A percentile compares a stretch with the other conserved stretches of the same genome.
phyloP scores from a whole-genome alignment of 2,113 vertebrate genomes.

The Falco punctatus region DNA sequence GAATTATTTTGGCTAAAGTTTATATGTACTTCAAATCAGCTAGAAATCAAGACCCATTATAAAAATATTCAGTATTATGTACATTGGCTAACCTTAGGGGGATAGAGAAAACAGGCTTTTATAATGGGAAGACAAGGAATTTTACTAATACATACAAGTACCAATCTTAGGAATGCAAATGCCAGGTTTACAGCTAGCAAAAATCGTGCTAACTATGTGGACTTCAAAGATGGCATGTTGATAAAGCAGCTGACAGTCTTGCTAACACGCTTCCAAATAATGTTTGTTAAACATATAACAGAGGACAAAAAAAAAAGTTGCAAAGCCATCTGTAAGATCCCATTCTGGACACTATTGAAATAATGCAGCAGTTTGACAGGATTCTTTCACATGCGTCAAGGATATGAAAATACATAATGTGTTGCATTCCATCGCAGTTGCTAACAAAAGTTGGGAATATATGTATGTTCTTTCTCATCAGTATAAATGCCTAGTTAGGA shows the following conservation, averaged over 20 bases:
- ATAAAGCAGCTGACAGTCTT: neutral
- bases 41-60: neutral
- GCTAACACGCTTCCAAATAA: neutral
- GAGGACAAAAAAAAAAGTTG: neutral
- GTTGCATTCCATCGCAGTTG: neutral
- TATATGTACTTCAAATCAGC: neutral
- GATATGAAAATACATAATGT: neutral
- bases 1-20: neutral
- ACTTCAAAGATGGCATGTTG: neutral
- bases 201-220: neutral
- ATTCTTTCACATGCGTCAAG: fast-evolving
- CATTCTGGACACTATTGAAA: neutral
- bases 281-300: neutral
- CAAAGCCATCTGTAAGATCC: neutral
- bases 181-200: neutral
- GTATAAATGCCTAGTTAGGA: neutral
- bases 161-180: neutral
- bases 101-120: neutral
- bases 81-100: neutral
- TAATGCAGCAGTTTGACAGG: neutral
- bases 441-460: neutral
- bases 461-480: neutral
- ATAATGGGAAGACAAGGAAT: neutral
- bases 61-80: neutral
- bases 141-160: neutral